phyloP scores from a whole-genome alignment of 2,797 vertebrate genomes.

The Hemitrygon akajei region DNA sequence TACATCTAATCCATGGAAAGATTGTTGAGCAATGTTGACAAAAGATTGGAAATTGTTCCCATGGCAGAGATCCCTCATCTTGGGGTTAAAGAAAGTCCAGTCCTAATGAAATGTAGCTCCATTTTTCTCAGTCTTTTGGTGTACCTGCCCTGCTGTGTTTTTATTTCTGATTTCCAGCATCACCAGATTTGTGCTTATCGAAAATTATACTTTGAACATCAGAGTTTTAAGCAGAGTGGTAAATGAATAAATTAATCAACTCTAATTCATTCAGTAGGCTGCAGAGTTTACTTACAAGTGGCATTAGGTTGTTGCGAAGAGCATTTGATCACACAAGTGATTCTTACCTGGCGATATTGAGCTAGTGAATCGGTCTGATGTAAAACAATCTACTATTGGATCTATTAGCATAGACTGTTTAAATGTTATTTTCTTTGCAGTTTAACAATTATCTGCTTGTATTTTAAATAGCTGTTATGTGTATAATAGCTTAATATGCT shows the following conservation, averaged over 20 bases:
- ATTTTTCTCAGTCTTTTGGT: no score
- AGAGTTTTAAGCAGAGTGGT: not conserved
- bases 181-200: no score
- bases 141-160: no score
- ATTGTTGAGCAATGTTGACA: not conserved
- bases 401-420: no score
- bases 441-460: no score
- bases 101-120: no score
- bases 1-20: not conserved
- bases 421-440: no score
- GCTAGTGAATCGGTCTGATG: not conserved
- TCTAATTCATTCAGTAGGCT: not conserved
- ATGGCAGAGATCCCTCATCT: not conserved
- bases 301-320: not conserved
- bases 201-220: not conserved
- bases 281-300: not conserved
- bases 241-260: not conserved
- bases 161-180: no score
- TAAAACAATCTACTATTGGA: not conserved
- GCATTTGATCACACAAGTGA: not conserved
- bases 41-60: not conserved
- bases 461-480: no score
- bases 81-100: not conserved
- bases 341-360: not conserved
- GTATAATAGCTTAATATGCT: no score